A percentile compares a stretch with the other conserved stretches of the same genome.
Evolutionary conservation across 2,797 vertebrate species (phyloP).

Genomic region (Cyprinodon diabolis): DNA sequence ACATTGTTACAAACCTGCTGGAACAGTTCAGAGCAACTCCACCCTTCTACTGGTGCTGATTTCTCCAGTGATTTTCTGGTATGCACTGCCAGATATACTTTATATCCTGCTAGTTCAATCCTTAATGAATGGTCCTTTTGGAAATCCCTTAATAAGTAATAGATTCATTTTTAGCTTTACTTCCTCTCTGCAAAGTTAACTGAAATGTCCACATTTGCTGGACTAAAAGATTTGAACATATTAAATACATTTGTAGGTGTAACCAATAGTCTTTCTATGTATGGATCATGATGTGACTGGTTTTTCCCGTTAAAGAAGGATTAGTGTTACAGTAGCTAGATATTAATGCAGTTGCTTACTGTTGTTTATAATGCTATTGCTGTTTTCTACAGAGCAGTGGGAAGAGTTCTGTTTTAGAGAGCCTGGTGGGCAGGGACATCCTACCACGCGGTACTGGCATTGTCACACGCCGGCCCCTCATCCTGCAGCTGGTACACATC

Average conservation of each 20-base stretch:
- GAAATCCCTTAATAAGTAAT: neutral
- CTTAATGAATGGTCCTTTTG: neutral
- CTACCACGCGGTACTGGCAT: slow-evolving; percentile 95
- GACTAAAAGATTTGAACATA: neutral
- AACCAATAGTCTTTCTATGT: neutral
- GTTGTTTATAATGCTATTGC: slow-evolving; percentile 28
- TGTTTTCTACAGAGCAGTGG: slow-evolving; percentile 93
- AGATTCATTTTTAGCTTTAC: neutral
- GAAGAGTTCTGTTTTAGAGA: slow-evolving; percentile 98
- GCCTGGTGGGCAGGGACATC: slow-evolving; percentile 94
- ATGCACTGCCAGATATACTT: neutral
- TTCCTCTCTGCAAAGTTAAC: neutral
- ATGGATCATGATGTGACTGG: neutral
- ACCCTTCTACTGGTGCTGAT: neutral
- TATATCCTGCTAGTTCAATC: neutral
- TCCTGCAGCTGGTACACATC: slow-evolving; percentile 96
- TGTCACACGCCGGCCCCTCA: slow-evolving; percentile 95
- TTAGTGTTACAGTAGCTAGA: neutral
- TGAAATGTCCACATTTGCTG: neutral
- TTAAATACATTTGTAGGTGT: neutral
- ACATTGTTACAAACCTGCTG: neutral
- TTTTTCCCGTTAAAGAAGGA: neutral
- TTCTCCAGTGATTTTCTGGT: neutral
- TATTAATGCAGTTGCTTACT: neutral
- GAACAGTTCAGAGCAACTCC: neutral